Conservation (phyloP, 2,888 invertebrate genomes). For the Drymonia ruficornis region DNA sequence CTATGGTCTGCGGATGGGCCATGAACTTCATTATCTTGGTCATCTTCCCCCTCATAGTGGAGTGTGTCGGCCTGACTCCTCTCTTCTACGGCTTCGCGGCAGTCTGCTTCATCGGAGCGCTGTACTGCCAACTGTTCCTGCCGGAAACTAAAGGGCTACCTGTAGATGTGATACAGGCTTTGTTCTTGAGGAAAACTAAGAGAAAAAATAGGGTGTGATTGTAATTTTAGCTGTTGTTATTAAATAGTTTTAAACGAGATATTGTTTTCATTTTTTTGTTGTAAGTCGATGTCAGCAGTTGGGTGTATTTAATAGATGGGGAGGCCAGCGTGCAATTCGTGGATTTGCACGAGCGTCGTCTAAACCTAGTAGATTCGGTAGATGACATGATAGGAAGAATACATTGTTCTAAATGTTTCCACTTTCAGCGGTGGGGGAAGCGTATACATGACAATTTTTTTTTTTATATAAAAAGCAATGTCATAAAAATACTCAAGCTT, state of each 20-base stretch:
- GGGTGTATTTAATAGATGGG: too few relatives aligned
- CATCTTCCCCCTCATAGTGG: constrained; percentile 65
- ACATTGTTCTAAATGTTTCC: too few relatives aligned
- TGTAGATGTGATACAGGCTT: constrained; percentile 62
- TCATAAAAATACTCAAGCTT: too few relatives aligned
- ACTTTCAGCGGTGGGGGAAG: too few relatives aligned
- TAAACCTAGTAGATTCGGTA: too few relatives aligned
- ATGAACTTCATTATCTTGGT: constrained; percentile 68
- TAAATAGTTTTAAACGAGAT: neutral
- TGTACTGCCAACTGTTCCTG: constrained; percentile 61
- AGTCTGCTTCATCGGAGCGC: constrained; percentile 60
- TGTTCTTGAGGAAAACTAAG: constrained; percentile 55
- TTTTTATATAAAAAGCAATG: too few relatives aligned
- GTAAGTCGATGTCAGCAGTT: neutral
- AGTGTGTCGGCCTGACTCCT: constrained; percentile 59
- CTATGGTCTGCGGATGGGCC: constrained; percentile 63
- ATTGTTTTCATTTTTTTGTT: neutral
- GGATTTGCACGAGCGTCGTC: too few relatives aligned
- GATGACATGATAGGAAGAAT: too few relatives aligned
- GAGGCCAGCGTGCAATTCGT: too few relatives aligned
- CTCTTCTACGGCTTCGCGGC: constrained; percentile 70
- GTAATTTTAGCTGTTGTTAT: neutral
- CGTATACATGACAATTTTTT: too few relatives aligned
- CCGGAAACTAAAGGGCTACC: constrained; percentile 79
- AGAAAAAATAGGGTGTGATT: constrained; percentile 20